Conservation (phyloP, 2,888 invertebrate genomes). For the Standfussiana lucernea region DNA sequence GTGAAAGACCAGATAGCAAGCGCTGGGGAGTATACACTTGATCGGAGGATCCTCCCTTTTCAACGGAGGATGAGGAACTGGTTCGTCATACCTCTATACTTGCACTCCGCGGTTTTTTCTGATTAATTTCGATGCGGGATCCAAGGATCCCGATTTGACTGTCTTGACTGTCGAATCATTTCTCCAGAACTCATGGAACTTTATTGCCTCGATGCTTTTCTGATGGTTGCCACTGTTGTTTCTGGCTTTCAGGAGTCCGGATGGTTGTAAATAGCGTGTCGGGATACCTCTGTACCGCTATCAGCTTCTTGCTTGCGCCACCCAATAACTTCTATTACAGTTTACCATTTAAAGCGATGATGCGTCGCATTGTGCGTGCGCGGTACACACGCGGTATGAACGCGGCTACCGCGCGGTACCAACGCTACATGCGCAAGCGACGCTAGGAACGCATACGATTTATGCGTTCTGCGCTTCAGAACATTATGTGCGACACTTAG, state of each 20-base stretch:
- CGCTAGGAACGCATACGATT: constrained; percentile 63
- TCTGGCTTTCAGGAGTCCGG: neutral
- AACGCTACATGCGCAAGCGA: constrained; percentile 49
- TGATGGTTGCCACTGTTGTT: neutral
- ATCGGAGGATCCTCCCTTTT: neutral
- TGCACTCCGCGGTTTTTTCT: neutral
- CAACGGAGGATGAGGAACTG: neutral
- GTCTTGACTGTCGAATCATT: neutral
- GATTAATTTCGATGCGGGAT: neutral
- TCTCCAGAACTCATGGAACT: neutral
- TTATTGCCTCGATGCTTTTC: neutral
- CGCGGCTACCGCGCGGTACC: constrained; percentile 43
- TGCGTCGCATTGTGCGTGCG: constrained; percentile 73
- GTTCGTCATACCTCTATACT: neutral
- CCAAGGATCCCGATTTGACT: no score
- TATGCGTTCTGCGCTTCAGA: constrained; percentile 52
- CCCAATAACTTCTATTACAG: constrained; percentile 62
- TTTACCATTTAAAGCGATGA: constrained; percentile 68
- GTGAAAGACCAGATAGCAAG: no score
- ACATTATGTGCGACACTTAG: constrained; percentile 48
- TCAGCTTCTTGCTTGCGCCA: constrained; percentile 24
- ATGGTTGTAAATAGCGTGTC: neutral
- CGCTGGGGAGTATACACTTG: no score
- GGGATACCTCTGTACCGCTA: neutral
- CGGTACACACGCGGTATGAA: constrained; percentile 42